Evolutionary conservation across 2,113 vertebrate genomes (phyloP).

Genomic region (Grantiella picta): DNA sequence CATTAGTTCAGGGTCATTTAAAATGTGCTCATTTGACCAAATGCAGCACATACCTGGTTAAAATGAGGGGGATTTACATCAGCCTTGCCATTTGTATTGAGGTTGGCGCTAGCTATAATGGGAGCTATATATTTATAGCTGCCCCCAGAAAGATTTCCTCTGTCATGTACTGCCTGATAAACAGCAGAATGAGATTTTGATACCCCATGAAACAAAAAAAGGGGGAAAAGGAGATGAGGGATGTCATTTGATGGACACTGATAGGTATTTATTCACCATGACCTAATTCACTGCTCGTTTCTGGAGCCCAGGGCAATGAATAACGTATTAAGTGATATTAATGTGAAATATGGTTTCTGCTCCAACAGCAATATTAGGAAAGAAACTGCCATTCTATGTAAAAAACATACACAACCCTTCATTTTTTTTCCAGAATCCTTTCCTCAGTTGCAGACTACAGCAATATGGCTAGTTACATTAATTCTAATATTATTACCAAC

Average conservation of each 20-base stretch:
- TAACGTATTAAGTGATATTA: conserved; percentile 64
- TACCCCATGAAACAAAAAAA: conserved; percentile 9
- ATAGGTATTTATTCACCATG: conserved; percentile 57
- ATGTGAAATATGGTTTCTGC: conserved; percentile 58
- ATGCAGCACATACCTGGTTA: background rate
- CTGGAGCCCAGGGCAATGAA: conserved; percentile 53
- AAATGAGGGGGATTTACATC: conserved; percentile 16
- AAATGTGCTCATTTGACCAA: background rate
- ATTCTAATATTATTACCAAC: background rate
- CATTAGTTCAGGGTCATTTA: conserved; percentile 27
- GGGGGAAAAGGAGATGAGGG: conserved; percentile 17
- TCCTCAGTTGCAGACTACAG: background rate
- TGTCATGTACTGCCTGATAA: conserved; percentile 30
- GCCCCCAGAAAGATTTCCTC: background rate
- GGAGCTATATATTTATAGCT: background rate
- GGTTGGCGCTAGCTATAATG: background rate
- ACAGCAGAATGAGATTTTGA: conserved; percentile 41
- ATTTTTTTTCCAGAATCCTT: background rate
- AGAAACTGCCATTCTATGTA: conserved; percentile 30
- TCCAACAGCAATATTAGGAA: conserved; percentile 37
- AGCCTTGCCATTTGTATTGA: background rate
- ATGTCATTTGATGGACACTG: conserved; percentile 53
- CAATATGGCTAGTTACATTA: background rate
- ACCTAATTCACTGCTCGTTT: conserved; percentile 42
- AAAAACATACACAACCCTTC: background rate